Base-by-base conservation (phyloP, 2,888 invertebrate species). In the Heliconius sara region DNA sequence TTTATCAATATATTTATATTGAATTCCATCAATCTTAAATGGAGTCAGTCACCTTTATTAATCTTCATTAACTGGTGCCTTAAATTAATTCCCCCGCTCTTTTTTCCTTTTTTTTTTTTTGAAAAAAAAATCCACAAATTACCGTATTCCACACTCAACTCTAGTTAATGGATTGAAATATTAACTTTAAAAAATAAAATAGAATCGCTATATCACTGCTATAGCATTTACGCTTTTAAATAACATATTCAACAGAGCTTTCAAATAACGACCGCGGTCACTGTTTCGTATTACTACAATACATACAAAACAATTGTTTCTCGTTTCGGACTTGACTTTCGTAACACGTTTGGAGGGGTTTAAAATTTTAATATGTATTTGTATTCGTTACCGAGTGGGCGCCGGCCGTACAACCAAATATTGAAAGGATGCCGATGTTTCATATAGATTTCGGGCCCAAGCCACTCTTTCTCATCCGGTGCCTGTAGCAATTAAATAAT, bases 281-380 rank as follows among this genome's bases (percentile, higher is more conserved):
- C 39, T 67, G 66, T 78, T 60, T 78, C 73, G 78, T 43, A 72
- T 43, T 78, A 66, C 74, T 25, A 78, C 68, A 73, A 60, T 78
- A 78, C 78, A 78, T 67, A 74, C 74, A 74, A 78, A 74, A 74
- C 78, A 78, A 78, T 78, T 57, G 65, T 66, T 68, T 67, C 52
- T 30, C 73, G 13, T 74, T 78, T 71, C 66, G 66, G 57, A 67
- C 63, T 74, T 74, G 39, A 43, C n/a, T 73, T 74, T 78, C 67
- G 39, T 57, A 78, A 74, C 74, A 78, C 78, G 78, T 78, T 68
- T 60, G 22, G 27, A 4, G 39, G 22, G 60, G 67, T 67, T 78
- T 60, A 43, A 74, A 78, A 67, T 78, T 73, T 67, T 60, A 74
- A 78, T 67, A 30, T 74, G 73, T 66, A 39, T 73, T 60, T 60